Conservation (phyloP, 2,797 vertebrate species). For the Paguma larvata region DNA sequence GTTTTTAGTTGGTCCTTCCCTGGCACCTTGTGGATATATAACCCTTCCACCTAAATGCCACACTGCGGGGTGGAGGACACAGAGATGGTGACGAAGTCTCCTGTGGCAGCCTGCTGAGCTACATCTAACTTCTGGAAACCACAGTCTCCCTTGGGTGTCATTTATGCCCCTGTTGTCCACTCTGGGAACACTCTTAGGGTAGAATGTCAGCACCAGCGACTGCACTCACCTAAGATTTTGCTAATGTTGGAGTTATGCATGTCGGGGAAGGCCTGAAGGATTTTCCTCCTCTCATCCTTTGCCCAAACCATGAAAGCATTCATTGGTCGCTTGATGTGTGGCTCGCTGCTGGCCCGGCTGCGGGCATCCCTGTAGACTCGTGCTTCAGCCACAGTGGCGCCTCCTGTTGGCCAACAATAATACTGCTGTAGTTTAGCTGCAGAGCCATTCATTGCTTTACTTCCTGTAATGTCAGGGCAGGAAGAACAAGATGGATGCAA, state of each 20-base stretch:
- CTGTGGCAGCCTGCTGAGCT: neutral
- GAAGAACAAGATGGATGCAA: slow-evolving; percentile 92
- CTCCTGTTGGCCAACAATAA: slow-evolving; percentile 99
- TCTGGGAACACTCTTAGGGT: neutral
- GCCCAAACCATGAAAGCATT: slow-evolving; percentile 99
- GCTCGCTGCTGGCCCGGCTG: slow-evolving; percentile 97
- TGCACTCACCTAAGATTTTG: slow-evolving; percentile 97
- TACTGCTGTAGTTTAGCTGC: slow-evolving; percentile 96
- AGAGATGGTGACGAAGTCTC: neutral
- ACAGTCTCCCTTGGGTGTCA: neutral
- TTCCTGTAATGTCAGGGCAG: slow-evolving; percentile 93
- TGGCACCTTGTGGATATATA: neutral
- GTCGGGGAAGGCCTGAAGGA: slow-evolving; percentile 99
- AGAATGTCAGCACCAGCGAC: neutral
- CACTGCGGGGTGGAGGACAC: neutral
- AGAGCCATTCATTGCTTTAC: slow-evolving; percentile 95
- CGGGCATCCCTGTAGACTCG: slow-evolving; percentile 98
- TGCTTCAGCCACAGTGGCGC: slow-evolving; percentile 97
- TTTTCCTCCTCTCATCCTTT: slow-evolving; percentile 99
- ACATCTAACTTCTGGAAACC: neutral
- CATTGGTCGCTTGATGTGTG: slow-evolving; percentile 99
- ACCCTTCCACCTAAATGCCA: neutral
- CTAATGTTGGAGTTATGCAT: slow-evolving; percentile 99
- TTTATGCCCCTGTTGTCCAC: neutral
- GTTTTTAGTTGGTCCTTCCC: slow-evolving; percentile 1